Conservation (phyloP, 2,797 vertebrate species). For the Odontamblyopus rebecca region DNA sequence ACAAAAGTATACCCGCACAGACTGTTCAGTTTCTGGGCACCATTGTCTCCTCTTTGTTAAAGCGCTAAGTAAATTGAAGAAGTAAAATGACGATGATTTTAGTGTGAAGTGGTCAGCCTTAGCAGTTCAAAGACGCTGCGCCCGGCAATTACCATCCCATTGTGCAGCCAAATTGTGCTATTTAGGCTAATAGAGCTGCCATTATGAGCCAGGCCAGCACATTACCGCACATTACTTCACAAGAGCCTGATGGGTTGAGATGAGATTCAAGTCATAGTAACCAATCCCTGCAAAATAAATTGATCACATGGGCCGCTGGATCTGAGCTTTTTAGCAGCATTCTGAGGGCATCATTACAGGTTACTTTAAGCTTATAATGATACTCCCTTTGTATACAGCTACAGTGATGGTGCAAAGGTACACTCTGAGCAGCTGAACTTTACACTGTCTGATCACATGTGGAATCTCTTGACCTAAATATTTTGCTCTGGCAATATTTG, state of each 20-base stretch:
- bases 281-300: background rate
- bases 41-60: background rate
- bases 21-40: background rate
- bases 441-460: too few relatives aligned
- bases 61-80: background rate
- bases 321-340: too few relatives aligned
- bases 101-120: background rate
- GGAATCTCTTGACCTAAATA: too few relatives aligned
- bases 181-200: constrained; percentile 5
- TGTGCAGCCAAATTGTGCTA: background rate
- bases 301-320: too few relatives aligned
- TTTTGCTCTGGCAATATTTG: too few relatives aligned
- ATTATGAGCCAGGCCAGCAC: background rate
- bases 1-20: too few relatives aligned
- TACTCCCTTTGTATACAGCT: too few relatives aligned
- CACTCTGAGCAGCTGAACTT: too few relatives aligned
- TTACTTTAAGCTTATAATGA: too few relatives aligned
- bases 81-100: background rate
- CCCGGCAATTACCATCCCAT: background rate
- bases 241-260: background rate
- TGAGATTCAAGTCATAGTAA: background rate
- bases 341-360: too few relatives aligned
- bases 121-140: constrained; percentile 12
- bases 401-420: too few relatives aligned
- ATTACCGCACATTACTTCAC: background rate